Evolutionary conservation across 2,888 invertebrate species (phyloP).

Genomic region (Archips crataeganus): DNA sequence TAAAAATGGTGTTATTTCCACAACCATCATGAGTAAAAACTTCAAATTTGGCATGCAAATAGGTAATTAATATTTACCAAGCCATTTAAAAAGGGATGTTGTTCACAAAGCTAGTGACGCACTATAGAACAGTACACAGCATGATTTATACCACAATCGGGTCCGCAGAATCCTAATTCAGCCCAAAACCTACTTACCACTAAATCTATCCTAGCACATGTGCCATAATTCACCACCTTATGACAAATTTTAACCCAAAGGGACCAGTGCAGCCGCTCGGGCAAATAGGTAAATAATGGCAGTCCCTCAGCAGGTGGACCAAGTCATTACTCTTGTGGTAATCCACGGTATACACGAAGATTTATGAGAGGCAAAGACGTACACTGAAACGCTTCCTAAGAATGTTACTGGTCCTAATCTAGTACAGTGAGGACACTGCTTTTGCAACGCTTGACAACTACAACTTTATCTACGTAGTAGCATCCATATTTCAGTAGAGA

Average conservation of each 20-base stretch:
- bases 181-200: constrained; percentile 14
- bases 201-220: constrained; percentile 33
- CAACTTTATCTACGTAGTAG: not conserved
- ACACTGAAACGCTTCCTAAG: constrained; percentile 48
- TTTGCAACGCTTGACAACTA: not conserved
- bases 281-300: constrained; percentile 79
- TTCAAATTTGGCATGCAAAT: too few relatives aligned
- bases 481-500: not conserved
- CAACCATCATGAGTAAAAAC: too few relatives aligned
- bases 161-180: constrained; percentile 11
- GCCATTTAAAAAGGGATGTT: not conserved
- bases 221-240: constrained; percentile 35
- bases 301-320: constrained; percentile 83
- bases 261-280: constrained; percentile 61
- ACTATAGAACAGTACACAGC: not conserved
- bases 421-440: not conserved
- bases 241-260: constrained; percentile 48
- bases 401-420: constrained; percentile 12
- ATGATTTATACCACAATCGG: not conserved
- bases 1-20: too few relatives aligned
- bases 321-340: constrained; percentile 84
- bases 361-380: constrained; percentile 79
- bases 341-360: constrained; percentile 83
- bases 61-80: not conserved
- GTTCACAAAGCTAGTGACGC: not conserved